Base-by-base conservation (phyloP, 2,797 vertebrate species). In the Takifugu ocellatus region DNA sequence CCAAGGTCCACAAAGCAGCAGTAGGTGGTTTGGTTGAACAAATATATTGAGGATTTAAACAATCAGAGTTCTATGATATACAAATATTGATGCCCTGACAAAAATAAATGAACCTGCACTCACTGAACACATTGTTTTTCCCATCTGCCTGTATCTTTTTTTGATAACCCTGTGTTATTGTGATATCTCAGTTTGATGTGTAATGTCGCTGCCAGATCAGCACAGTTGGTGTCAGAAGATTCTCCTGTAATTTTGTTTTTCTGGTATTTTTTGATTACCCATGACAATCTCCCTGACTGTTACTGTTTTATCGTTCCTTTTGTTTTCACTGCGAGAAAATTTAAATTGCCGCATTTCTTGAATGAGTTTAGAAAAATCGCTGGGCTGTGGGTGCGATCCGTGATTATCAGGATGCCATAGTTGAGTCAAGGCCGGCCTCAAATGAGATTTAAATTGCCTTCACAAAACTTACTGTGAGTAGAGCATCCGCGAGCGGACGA, bases 401-500 rank as follows among this genome's bases (percentile, higher is more conserved):
- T 49, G 61, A 46, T 48, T 42, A 59, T 54, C 5, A 10, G 31
- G 8, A 33, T 33, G 8, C 31, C 10, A 3, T 33, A 33, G 59
- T 49, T 77, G 48, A 33, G 63, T 52, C 6, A 14, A 49, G 43
- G n/a, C 33, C 31, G 15, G 11, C 26, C 46, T 17, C 49, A 56
- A 65, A 51, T 15, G 4, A 49, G 65, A 51, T 25, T 25, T n/a
- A 12, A 12, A 48, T 60, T 46, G 50, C 24, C 26, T 49, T 3
- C 11, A 75, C 17, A 57, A 31, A 75, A 96, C 97, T 96, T 87
- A 99, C 97, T 98, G 96, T 61, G 96, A 97, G 90, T 96, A 99
- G 71, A 99, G 93, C 66, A 93, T 95, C 70, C 97, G 94, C 4
- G 97, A 99, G 66, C 96, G 93, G 59, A 99, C 97, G 59, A 99